These are phyloP conservation scores for Cancer borealis DNA, from an alignment of 2,888 invertebrate genomes.

Conservation along the genomic window DNA sequence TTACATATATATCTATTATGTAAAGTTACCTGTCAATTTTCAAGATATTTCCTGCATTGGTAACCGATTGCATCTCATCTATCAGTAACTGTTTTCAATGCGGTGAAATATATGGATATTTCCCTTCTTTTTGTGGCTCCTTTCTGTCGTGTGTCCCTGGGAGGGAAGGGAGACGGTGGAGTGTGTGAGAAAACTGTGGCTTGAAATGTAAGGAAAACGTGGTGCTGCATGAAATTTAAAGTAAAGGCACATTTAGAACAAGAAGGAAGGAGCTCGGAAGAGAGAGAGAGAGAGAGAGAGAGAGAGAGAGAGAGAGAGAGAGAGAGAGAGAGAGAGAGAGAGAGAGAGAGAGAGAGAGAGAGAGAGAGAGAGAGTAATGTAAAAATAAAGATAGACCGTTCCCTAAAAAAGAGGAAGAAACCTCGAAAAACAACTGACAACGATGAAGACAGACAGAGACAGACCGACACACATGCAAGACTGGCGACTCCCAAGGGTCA, in stretches of 20 bases:
- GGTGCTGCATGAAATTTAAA: no score
- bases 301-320: conserved; percentile 23
- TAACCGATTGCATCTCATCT: not conserved
- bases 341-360: conserved; percentile 41
- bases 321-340: conserved; percentile 20
- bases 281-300: conserved; percentile 40
- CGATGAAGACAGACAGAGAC: conserved; percentile 5
- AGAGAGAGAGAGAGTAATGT: not conserved
- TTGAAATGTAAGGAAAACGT: no score
- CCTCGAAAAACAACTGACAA: not conserved
- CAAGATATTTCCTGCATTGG: not conserved
- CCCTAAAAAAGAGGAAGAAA: not conserved
- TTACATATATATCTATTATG: no score
- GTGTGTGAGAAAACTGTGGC: no score
- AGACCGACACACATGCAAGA: not conserved
- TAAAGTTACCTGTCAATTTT: not conserved
- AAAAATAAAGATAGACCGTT: not conserved
- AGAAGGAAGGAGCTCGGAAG: not conserved
- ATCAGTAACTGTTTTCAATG: no score
- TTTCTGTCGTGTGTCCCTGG: no score
- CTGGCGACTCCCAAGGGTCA: conserved; percentile 7
- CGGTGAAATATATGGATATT: no score
- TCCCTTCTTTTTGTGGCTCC: no score
- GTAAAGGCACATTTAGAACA: no score
- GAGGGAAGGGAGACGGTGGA: no score